These are phyloP conservation scores for Porites rus DNA, from an alignment of 92 coral and sea anemone genomes.

Conservation along the genomic window DNA sequence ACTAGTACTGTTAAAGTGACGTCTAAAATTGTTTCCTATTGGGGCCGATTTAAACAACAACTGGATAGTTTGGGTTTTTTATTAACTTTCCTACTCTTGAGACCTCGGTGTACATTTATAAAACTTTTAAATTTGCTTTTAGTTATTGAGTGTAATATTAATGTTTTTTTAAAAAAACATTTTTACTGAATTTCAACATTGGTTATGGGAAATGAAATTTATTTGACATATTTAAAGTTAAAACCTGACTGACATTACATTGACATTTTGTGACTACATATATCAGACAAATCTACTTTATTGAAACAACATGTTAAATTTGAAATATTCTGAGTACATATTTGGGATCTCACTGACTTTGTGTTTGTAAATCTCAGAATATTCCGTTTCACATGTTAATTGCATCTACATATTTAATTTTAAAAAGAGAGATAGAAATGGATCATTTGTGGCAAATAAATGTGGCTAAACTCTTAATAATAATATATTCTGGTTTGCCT, in stretches of 20 bases:
- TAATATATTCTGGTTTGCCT: no score
- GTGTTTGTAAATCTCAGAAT: no score
- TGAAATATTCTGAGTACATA: no score
- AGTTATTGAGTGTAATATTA: background rate
- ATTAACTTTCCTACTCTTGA: background rate
- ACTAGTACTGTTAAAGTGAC: background rate
- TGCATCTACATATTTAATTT: no score
- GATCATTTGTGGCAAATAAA: no score
- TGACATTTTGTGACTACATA: background rate
- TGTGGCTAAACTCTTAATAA: no score
- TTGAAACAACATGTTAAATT: no score
- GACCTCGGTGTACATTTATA: background rate
- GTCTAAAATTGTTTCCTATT: background rate
- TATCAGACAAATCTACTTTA: no score
- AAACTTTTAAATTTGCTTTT: background rate
- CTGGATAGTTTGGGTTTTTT: background rate
- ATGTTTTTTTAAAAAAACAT: background rate
- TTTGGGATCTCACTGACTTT: no score
- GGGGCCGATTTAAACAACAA: no score
- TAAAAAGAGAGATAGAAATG: no score
- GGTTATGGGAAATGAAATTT: conserved; percentile 16
- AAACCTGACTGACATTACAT: background rate
- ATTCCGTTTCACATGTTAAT: no score
- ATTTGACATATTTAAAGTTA: conserved; percentile 5
- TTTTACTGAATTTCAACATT: conserved; percentile 4